Conservation (phyloP, 2,797 vertebrate species). For the Mastacembelus armatus region DNA sequence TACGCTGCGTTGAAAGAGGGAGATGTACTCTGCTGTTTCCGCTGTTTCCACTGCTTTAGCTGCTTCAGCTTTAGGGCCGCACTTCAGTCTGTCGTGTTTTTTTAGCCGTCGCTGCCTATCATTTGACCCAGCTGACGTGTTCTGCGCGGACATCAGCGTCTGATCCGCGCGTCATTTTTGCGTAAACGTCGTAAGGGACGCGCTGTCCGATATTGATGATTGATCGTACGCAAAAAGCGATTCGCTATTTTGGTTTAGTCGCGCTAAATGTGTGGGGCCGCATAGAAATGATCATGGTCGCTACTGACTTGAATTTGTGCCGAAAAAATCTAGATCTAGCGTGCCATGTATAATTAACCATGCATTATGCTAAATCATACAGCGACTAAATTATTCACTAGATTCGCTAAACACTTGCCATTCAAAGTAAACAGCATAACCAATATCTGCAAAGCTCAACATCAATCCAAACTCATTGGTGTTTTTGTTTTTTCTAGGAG, state of each 20-base stretch:
- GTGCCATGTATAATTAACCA: slow-evolving; percentile 19
- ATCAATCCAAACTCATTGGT: background rate
- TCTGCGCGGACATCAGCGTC: slow-evolving; percentile 28
- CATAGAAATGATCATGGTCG: slow-evolving; percentile 11
- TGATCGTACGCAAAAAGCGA: background rate
- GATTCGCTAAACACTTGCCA: background rate
- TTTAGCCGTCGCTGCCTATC: background rate
- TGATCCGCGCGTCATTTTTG: slow-evolving; percentile 18
- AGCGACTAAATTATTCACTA: background rate
- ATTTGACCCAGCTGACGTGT: slow-evolving; percentile 16
- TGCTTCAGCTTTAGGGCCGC: slow-evolving; percentile 13
- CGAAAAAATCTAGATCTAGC: slow-evolving; percentile 17
- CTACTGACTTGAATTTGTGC: slow-evolving; percentile 33
- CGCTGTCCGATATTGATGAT: slow-evolving; percentile 2
- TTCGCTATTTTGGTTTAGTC: background rate
- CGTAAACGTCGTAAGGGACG: slow-evolving; percentile 40
- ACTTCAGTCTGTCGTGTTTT: background rate
- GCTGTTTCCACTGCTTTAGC: slow-evolving; percentile 24
- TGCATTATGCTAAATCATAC: slow-evolving; percentile 12
- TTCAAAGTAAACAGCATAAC: background rate
- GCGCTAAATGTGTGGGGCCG: background rate
- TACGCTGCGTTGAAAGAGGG: slow-evolving; percentile 27
- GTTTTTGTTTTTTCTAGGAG: background rate
- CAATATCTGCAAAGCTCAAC: slow-evolving; percentile 5
- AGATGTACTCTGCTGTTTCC: slow-evolving; percentile 26